Percentiles rank a stretch among this genome's conserved stretches.
phyloP scores from a whole-genome alignment of 2,888 invertebrate species.

The Tetropium fuscum region DNA sequence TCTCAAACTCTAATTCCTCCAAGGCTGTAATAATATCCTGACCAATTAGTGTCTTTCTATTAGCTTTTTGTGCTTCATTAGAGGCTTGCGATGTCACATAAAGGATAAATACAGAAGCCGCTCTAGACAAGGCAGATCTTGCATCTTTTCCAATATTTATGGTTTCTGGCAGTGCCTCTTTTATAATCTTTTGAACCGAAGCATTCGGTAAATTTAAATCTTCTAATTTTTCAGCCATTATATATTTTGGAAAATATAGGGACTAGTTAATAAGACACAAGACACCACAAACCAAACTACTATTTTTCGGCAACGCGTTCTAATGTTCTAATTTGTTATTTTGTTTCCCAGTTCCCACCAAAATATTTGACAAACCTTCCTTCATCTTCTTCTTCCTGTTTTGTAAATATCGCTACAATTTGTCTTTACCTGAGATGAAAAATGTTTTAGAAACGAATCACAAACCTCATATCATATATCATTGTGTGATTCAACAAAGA shows the following conservation, averaged over 20 bases:
- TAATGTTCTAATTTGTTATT: not conserved
- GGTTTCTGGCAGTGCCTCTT: constrained; percentile 88
- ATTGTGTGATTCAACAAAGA: too few relatives aligned
- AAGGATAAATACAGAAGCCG: constrained; percentile 95
- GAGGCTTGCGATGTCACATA: constrained; percentile 93
- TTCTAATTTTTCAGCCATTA: constrained; percentile 95
- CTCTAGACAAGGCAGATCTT: constrained; percentile 88
- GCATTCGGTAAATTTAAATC: constrained; percentile 93
- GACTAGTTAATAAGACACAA: not conserved
- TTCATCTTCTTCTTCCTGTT: too few relatives aligned
- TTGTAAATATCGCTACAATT: too few relatives aligned
- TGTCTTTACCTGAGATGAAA: too few relatives aligned
- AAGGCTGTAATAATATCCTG: constrained; percentile 91
- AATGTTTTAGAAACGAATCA: too few relatives aligned
- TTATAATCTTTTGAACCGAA: constrained; percentile 90
- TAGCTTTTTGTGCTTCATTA: constrained; percentile 84
- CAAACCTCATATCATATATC: too few relatives aligned
- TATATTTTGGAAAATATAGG: not conserved
- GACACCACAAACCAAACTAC: too few relatives aligned
- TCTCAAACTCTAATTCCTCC: constrained; percentile 91
- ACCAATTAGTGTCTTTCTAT: constrained; percentile 89
- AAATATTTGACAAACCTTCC: not conserved
- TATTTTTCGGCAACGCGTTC: too few relatives aligned
- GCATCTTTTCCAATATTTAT: constrained; percentile 88
- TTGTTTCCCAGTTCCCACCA: not conserved